phyloP scores from a whole-genome alignment of 2,113 vertebrate genomes.

The Limanda limanda region DNA sequence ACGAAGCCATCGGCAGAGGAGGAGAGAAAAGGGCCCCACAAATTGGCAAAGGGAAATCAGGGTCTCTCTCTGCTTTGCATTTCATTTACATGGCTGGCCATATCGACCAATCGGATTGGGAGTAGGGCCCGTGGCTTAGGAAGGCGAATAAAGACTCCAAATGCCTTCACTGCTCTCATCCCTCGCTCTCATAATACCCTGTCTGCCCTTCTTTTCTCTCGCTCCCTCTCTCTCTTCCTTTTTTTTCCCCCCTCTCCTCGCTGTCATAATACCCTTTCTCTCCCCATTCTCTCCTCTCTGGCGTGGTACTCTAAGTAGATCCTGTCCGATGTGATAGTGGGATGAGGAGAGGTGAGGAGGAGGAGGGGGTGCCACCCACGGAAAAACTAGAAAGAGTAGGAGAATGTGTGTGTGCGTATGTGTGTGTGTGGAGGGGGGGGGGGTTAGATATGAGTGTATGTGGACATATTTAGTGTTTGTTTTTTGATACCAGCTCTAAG shows the following conservation, averaged over 20 bases:
- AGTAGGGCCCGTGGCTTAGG: constrained; percentile 80
- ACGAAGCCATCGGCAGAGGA: constrained; percentile 59
- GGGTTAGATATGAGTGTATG: background rate
- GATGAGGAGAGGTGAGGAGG: constrained; percentile 47
- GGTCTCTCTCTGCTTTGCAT: constrained; percentile 80
- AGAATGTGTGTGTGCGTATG: constrained; percentile 8
- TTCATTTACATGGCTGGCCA: constrained; percentile 83
- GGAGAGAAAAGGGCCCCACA: constrained; percentile 67
- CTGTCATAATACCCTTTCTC: constrained; percentile 80
- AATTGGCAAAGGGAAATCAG: constrained; percentile 78
- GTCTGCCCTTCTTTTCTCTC: constrained; percentile 78
- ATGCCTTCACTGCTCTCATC: constrained; percentile 83
- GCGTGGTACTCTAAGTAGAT: constrained; percentile 74
- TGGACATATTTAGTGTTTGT: constrained; percentile 1
- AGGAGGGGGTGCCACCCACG: constrained; percentile 40
- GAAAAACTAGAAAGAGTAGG: constrained; percentile 39
- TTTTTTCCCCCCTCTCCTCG: constrained; percentile 59
- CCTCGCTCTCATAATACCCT: constrained; percentile 80
- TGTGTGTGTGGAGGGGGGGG: background rate
- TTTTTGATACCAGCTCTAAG: background rate
- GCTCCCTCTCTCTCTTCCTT: constrained; percentile 60
- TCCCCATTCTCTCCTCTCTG: constrained; percentile 71
- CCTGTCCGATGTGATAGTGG: constrained; percentile 78
- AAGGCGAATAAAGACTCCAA: constrained; percentile 81
- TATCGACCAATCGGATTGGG: constrained; percentile 83